phyloP scores from a whole-genome alignment of 2,113 vertebrate genomes.

The Spilogale gracilis region DNA sequence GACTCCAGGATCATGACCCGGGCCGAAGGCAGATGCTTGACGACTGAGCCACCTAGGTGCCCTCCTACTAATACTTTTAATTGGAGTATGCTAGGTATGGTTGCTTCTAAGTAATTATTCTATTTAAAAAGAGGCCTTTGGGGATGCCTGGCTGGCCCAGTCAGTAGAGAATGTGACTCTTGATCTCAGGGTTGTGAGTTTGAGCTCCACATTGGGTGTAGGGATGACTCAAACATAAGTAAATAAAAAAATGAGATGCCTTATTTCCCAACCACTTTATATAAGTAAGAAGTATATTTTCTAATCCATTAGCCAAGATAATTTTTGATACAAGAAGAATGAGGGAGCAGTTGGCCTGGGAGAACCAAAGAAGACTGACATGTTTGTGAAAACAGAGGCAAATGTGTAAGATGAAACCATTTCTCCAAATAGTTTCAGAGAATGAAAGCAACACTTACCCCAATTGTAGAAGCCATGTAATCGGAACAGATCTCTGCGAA shows the following conservation, averaged over 20 bases:
- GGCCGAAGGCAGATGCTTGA: too few species aligned
- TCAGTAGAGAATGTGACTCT: background rate
- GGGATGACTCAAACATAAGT: background rate
- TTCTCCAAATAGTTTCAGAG: background rate
- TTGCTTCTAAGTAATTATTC: background rate
- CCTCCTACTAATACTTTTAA: background rate
- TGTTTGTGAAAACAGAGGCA: background rate
- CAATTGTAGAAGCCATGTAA: constrained; percentile 87
- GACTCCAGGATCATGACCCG: too few species aligned
- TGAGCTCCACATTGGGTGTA: background rate
- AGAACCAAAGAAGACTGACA: background rate
- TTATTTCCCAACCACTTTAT: background rate
- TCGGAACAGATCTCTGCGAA: constrained; percentile 90
- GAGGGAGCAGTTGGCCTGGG: background rate
- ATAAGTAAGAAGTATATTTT: background rate
- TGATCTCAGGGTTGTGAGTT: background rate
- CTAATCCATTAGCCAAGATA: background rate
- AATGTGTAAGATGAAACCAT: background rate
- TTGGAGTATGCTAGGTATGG: background rate
- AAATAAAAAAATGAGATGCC: background rate
- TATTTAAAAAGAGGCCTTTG: background rate
- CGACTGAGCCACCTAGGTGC: background rate
- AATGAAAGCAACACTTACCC: constrained; percentile 71
- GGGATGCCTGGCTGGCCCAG: background rate
- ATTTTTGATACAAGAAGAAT: background rate